Percentiles rank a stretch among this genome's conserved stretches.
These are phyloP conservation scores for Zaprionus ornatus DNA, from an alignment of 1,140 invertebrate species.

Conservation along the genomic window DNA sequence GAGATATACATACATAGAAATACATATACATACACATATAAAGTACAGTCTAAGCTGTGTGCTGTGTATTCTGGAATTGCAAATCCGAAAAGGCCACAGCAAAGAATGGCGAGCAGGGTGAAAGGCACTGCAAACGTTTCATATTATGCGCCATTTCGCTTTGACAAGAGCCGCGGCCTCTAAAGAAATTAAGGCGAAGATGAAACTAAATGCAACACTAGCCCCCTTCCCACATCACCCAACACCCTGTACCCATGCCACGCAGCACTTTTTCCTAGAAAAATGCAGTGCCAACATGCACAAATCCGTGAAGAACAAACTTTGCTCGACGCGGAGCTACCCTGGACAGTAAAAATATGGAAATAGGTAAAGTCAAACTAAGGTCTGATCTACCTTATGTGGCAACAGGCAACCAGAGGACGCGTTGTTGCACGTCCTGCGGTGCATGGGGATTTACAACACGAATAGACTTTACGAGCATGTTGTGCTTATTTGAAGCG, in stretches of 20 bases:
- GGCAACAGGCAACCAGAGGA: not conserved
- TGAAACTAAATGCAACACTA: constrained; percentile 1
- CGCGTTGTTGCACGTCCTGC: not conserved
- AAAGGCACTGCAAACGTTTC: not conserved
- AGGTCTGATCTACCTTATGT: not conserved
- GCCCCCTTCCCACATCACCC: not conserved
- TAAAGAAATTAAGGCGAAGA: constrained; percentile 20
- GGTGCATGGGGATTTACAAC: constrained; percentile 8
- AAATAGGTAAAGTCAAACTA: not conserved
- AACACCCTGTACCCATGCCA: not conserved
- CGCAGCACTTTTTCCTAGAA: not conserved
- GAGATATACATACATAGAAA: not conserved
- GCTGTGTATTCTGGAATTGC: not conserved
- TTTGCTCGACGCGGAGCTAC: not conserved
- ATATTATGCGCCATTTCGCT: constrained; percentile 27
- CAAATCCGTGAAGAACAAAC: not conserved
- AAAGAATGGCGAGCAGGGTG: not conserved
- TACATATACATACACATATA: not conserved
- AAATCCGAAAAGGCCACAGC: not conserved
- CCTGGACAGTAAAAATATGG: not conserved
- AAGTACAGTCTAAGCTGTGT: not conserved
- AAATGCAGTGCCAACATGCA: not conserved
- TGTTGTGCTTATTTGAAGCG: constrained; percentile 28
- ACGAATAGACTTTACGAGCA: constrained; percentile 20
- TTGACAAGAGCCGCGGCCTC: constrained; percentile 1